Evolutionary conservation across 2,113 vertebrate genomes (phyloP).

Genomic region (Muntiacus reevesi): DNA sequence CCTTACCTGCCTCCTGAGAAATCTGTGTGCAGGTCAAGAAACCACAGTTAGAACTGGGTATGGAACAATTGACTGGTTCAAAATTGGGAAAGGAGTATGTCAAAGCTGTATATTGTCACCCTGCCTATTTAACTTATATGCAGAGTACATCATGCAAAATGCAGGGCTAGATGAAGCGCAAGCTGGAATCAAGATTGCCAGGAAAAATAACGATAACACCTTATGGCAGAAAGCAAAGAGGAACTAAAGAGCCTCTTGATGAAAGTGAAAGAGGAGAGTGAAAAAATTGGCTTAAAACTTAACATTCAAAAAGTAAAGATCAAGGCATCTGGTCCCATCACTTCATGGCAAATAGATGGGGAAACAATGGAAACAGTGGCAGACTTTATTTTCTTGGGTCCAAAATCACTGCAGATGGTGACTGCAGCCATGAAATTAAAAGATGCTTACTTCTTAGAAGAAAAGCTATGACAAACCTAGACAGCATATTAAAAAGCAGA

Average conservation of each 20-base stretch:
- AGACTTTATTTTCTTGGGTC: neutral
- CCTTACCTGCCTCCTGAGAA: neutral
- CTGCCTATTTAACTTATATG: neutral
- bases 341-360: neutral
- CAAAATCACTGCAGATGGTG: neutral
- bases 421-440: neutral
- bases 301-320: neutral
- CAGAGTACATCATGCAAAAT: neutral
- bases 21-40: neutral
- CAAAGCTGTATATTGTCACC: neutral
- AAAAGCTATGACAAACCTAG: neutral
- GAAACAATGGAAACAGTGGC: neutral
- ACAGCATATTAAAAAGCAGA: neutral
- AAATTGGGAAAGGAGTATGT: neutral
- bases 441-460: neutral
- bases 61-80: neutral
- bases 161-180: neutral
- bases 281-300: neutral
- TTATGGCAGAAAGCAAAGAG: neutral
- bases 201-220: neutral
- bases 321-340: neutral
- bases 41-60: neutral
- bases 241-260: neutral
- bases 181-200: neutral
- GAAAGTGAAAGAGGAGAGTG: neutral